These are phyloP conservation scores for Bufo gargarizans DNA, from an alignment of 2,113 vertebrate genomes.

Conservation along the genomic window DNA sequence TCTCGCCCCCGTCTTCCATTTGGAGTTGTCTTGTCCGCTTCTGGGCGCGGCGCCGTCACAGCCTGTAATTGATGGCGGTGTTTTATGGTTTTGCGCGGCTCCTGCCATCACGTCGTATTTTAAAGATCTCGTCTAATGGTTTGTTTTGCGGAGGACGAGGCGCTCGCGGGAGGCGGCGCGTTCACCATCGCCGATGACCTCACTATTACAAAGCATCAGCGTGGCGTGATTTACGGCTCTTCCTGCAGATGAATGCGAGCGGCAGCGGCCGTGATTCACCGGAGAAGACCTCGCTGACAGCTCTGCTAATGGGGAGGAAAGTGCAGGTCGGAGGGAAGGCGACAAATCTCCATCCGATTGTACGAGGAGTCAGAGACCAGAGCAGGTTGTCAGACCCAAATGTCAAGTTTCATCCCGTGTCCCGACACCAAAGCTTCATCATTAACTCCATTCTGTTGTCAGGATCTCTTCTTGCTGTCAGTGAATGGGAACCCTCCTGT, in stretches of 20 bases:
- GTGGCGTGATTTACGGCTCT: conserved; percentile 73
- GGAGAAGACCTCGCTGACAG: conserved; percentile 75
- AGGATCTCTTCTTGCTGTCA: too few species aligned
- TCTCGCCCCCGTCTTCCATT: conserved; percentile 13
- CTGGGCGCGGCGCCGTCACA: conserved; percentile 62
- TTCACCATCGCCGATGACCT: conserved; percentile 84
- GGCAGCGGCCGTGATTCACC: conserved; percentile 75
- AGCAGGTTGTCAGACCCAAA: too few species aligned
- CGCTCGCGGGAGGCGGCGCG: conserved; percentile 74
- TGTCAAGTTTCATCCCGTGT: too few species aligned
- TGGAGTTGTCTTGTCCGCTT: conserved; percentile 30
- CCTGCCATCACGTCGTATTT: conserved; percentile 78
- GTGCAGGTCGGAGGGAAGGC: neutral
- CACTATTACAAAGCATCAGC: conserved; percentile 82
- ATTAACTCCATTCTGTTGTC: too few species aligned
- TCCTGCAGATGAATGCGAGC: conserved; percentile 74
- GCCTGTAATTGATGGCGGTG: conserved; percentile 75
- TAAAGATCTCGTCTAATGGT: conserved; percentile 79
- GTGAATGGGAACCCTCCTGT: too few species aligned
- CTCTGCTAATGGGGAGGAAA: conserved; percentile 71
- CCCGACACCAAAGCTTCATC: too few species aligned
- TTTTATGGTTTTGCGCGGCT: conserved; percentile 77
- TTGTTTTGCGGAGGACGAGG: conserved; percentile 71
- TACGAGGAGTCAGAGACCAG: too few species aligned
- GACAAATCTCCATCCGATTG: neutral